Base-by-base conservation (phyloP, 2,113 vertebrate species). In the Numida meleagris region DNA sequence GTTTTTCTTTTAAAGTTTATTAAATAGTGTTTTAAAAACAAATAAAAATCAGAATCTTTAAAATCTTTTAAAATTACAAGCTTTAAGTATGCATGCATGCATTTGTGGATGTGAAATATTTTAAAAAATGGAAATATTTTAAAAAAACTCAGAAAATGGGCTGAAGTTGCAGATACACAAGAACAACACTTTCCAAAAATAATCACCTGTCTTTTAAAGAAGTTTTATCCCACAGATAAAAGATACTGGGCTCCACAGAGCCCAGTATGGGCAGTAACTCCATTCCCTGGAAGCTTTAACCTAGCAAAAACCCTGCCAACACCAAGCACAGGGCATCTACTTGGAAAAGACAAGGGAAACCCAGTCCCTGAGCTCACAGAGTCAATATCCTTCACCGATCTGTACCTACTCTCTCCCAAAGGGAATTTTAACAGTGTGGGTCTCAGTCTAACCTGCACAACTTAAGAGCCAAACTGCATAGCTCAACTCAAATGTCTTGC, bases 301-400 rank as follows among this genome's bases (percentile, higher is more conserved):
- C 43, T 24, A 45, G 57, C 38, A 29, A 14, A 8, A 77, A 34
- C 29, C 4, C 68, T 2, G 2, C 29, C 57, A 53, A 29, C 58
- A 48, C 10, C 1, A 51, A 61, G 13, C 25, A 10, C 48, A 40
- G n/a, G 15, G 1, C 61, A n/a, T 24, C 48, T 34, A 0, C 3
- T 0, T 42, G 43, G 63, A 73, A 61, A 86, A 88, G 50, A 12
- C 71, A 61, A 38, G n/a, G 38, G 63, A 83, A n/a, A 10, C 10
- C 27, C 31, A 50, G 11, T 0, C 23, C 66, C 17, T 8, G 29
- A 80, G 58, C 4, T 70, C 2, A 4, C 23, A 43, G 58, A 36
- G 15, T 29, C 45, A 21, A 74, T 19, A 21, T 5, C 23, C 53
- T 55, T 51, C 70, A 11, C 7, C 38, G 38, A 7, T 23, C 34